A percentile compares a stretch with the other conserved stretches of the same genome.
These are phyloP conservation scores for Gorsachius goisagi DNA, from an alignment of 2,113 vertebrate species.

Conservation along the genomic window DNA sequence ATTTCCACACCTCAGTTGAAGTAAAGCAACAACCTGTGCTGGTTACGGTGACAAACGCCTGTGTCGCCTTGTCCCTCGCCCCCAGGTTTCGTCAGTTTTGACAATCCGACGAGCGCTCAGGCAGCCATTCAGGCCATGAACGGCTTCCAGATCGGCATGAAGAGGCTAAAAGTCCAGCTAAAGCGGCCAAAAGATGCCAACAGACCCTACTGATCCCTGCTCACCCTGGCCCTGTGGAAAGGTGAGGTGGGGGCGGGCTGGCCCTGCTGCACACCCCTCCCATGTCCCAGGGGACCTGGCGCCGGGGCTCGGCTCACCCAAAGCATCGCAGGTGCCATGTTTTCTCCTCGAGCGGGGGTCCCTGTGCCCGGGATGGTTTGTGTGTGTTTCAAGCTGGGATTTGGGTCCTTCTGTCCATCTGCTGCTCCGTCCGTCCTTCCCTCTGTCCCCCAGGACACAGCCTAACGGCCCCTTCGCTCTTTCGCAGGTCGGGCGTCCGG, in stretches of 20 bases:
- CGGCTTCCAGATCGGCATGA: constrained; percentile 99
- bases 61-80: neutral
- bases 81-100: constrained; percentile 97
- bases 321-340: accelerated
- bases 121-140: constrained; percentile 99
- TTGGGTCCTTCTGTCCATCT: neutral
- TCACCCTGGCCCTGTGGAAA: constrained; percentile 72
- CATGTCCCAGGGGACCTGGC: accelerated
- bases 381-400: neutral
- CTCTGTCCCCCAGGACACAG: neutral
- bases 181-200: constrained; percentile 98
- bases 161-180: constrained; percentile 98
- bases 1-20: accelerated
- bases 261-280: neutral
- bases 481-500: constrained; percentile 57
- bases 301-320: accelerated
- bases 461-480: neutral
- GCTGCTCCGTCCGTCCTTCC: too few species aligned
- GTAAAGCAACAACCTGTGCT: accelerated
- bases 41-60: neutral
- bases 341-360: too few species aligned
- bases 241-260: constrained; percentile 62
- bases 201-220: constrained; percentile 92
- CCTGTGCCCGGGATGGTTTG: neutral
- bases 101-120: constrained; percentile 98